These are phyloP conservation scores for Thomomys bottae DNA, from an alignment of 2,113 vertebrate species.

Conservation along the genomic window DNA sequence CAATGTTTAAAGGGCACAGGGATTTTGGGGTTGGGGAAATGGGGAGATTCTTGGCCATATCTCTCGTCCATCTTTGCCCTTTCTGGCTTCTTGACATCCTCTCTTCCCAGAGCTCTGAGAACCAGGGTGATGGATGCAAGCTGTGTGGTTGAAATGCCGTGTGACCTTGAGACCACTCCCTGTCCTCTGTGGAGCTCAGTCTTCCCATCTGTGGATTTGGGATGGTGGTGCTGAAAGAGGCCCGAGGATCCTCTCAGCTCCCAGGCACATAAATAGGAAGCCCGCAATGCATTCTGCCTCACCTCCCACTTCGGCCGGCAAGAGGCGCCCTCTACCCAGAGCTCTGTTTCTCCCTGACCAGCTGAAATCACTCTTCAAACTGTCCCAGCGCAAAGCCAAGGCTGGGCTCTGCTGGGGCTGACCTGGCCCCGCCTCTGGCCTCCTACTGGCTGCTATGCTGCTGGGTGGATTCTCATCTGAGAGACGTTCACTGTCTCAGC, in stretches of 20 bases:
- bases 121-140: background rate
- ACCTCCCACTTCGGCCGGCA: background rate
- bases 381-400: background rate
- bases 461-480: background rate
- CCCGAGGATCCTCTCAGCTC: background rate
- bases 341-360: background rate
- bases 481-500: background rate
- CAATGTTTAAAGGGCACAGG: background rate
- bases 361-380: background rate
- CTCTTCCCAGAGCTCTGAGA: background rate
- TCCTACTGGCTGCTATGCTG: background rate
- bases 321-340: background rate
- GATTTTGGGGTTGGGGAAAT: background rate
- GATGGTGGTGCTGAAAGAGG: background rate
- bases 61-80: rapidly evolving
- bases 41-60: background rate
- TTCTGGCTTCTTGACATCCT: rapidly evolving
- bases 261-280: background rate
- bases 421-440: background rate
- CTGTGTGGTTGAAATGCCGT: background rate
- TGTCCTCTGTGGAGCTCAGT: background rate
- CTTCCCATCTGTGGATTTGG: background rate
- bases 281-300: background rate
- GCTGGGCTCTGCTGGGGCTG: too few relatives aligned
- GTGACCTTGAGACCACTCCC: background rate